Base-by-base conservation (phyloP, 1,140 invertebrate species). In the Oryzaephilus surinamensis region DNA sequence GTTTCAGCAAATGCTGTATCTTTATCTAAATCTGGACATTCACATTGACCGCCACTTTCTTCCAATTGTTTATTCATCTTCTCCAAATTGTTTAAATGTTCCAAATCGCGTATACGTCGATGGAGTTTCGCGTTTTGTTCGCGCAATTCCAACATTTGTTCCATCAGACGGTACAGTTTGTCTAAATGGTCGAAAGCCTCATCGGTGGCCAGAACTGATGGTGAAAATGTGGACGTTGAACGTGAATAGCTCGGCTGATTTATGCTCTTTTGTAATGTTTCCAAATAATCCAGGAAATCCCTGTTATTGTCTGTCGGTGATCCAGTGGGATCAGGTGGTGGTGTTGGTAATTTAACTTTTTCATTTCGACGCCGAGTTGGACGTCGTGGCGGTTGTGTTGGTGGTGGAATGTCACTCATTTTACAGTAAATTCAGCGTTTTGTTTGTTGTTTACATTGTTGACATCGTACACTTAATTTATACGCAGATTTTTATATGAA, bases 111-210 rank as follows among this genome's bases (percentile, higher is more conserved):
- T 10, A 85, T 71, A 24, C 74, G 66, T 43, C 73, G 71, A 30
- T 82, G 73, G 1, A 86, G 59, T 39, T 72, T 71, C 2, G 71
- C 63, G 54, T 84, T 86, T 46, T 82, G 73, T 48, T 83, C 74
- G 32, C 77, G 72, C 11, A 88, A 61, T 7, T 73, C 72, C 3
- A 83, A 64, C 19, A 87, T 69, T 48, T 86, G 78, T 48, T 86
- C 80, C 60, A 86, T 73, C 6, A 88, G 60, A 32, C 74, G 70
- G 45, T 84, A 74, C 3, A 88, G 60, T 43, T 82, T 79, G 46
- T 84, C 82, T 40, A 88, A 56, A 52, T 87, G 83, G 48, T 84
- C 80, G 17, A 88, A 68, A 3, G 73, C 67, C 32, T 76, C 73
- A 8, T 75, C 60, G 0, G 71, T 69, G 13, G 64, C 64, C 40